Evolutionary conservation across 2,113 vertebrate species (phyloP).

Genomic region (Lanius ludovicianus): DNA sequence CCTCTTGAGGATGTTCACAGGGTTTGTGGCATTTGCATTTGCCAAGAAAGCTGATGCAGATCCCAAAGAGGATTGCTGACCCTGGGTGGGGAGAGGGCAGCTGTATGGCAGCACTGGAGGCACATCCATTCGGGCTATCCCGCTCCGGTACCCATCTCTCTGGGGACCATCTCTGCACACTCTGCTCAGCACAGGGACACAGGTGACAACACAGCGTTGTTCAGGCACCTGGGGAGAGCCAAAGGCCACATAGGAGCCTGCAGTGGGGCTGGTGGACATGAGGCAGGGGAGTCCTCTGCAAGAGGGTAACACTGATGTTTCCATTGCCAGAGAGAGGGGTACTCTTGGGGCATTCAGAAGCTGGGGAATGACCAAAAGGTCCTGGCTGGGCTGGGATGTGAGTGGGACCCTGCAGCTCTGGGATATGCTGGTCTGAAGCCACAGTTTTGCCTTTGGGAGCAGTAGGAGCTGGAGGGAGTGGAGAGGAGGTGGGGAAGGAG

Average conservation of each 20-base stretch:
- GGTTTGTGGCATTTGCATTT: not conserved
- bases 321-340: not conserved
- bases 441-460: not conserved
- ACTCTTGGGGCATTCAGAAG: fast-evolving
- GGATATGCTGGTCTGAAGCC: not conserved
- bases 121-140: not conserved
- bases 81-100: not conserved
- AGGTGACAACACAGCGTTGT: not conserved
- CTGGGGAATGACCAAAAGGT: not conserved
- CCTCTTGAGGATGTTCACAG: not conserved
- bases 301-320: not conserved
- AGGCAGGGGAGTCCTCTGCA: not conserved
- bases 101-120: not conserved
- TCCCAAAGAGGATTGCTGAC: not conserved
- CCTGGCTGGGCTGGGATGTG: not conserved
- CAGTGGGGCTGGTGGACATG: not conserved
- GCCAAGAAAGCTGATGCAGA: not conserved
- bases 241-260: not conserved
- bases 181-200: fast-evolving
- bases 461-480: not conserved
- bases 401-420: not conserved
- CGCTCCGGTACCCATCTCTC: fast-evolving
- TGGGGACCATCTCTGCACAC: not conserved
- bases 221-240: not conserved
- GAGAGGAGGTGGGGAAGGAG: not conserved